Percentiles rank a stretch among this genome's conserved stretches.
Evolutionary conservation across 1,140 invertebrate species (phyloP).

Genomic region (Drosophila kurseongensis): DNA sequence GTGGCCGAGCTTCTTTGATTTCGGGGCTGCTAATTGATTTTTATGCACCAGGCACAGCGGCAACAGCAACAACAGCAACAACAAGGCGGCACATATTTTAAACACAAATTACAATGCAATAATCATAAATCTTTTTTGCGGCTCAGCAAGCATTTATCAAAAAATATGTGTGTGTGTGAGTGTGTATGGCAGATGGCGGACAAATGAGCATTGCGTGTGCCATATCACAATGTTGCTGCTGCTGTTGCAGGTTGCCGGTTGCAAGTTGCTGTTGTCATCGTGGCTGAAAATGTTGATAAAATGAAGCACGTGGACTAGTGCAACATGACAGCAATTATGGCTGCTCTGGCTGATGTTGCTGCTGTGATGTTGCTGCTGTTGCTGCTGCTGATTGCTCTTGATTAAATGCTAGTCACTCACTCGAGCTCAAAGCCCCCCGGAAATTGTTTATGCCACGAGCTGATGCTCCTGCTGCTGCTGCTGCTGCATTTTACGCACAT

Average conservation of each 20-base stretch:
- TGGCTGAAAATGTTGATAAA: slow-evolving; percentile 67
- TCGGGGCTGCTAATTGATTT: slow-evolving; percentile 72
- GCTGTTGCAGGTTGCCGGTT: slow-evolving; percentile 5
- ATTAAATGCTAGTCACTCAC: slow-evolving; percentile 80
- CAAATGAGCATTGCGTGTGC: slow-evolving; percentile 79
- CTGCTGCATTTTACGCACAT: slow-evolving; percentile 51
- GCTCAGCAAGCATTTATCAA: slow-evolving; percentile 79
- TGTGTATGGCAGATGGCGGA: slow-evolving; percentile 51
- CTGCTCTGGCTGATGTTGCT: slow-evolving; percentile 26
- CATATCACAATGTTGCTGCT: slow-evolving; percentile 64
- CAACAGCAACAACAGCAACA: slow-evolving; percentile 27
- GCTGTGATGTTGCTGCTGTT: slow-evolving; percentile 14
- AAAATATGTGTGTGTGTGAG: slow-evolving; percentile 28
- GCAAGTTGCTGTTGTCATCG: slow-evolving; percentile 56
- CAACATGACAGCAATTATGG: slow-evolving; percentile 35
- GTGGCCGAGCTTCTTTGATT: slow-evolving; percentile 34
- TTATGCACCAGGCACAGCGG: slow-evolving; percentile 50
- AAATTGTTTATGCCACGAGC: slow-evolving; percentile 77
- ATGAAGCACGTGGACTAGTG: slow-evolving; percentile 69
- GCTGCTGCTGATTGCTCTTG: slow-evolving; percentile 71
- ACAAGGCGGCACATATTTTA: slow-evolving; percentile 78
- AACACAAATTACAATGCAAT: slow-evolving; percentile 83
- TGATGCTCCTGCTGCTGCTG: slow-evolving; percentile 38
- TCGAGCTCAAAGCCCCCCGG: slow-evolving; percentile 66
- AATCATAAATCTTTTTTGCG: slow-evolving; percentile 83